Percentiles rank a stretch among this genome's conserved stretches.
Conservation (phyloP, 2,888 invertebrate genomes). For the Siphlonurus alternatus region DNA sequence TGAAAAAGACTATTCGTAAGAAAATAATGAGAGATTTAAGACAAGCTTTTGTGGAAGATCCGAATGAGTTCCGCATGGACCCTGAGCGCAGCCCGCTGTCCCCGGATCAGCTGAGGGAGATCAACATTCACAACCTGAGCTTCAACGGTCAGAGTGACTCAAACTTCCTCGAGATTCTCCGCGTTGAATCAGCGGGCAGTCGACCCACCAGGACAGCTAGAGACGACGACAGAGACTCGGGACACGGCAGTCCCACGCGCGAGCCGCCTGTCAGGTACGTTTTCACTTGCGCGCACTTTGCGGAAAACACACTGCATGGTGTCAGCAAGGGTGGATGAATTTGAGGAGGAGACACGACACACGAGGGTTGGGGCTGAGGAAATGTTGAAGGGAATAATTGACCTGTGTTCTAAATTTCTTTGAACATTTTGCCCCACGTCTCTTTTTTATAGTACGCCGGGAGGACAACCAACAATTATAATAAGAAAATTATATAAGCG, state of each 20-base stretch:
- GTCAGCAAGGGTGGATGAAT: slow-evolving; percentile 5
- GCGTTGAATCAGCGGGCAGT: slow-evolving; percentile 32
- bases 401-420: no score
- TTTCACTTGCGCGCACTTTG: no score
- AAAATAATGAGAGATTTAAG: slow-evolving; percentile 67
- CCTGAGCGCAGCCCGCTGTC: slow-evolving; percentile 32
- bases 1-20: slow-evolving; percentile 74
- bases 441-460: no score
- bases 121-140: slow-evolving; percentile 47
- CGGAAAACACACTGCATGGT: no score
- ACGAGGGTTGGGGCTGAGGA: slow-evolving; percentile 7
- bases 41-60: slow-evolving; percentile 47
- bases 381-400: no score
- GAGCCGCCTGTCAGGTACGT: slow-evolving; percentile 11
- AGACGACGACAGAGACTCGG: slow-evolving; percentile 26
- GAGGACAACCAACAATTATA: no score
- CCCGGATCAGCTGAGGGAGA: slow-evolving; percentile 47
- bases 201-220: slow-evolving; percentile 18
- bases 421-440: no score
- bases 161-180: slow-evolving; percentile 48
- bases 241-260: slow-evolving; percentile 26
- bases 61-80: slow-evolving; percentile 51
- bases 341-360: slow-evolving; percentile 6
- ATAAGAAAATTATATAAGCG: no score
- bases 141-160: slow-evolving; percentile 38